phyloP scores from a whole-genome alignment of 1,140 invertebrate species.

The Brachionus rubens region DNA sequence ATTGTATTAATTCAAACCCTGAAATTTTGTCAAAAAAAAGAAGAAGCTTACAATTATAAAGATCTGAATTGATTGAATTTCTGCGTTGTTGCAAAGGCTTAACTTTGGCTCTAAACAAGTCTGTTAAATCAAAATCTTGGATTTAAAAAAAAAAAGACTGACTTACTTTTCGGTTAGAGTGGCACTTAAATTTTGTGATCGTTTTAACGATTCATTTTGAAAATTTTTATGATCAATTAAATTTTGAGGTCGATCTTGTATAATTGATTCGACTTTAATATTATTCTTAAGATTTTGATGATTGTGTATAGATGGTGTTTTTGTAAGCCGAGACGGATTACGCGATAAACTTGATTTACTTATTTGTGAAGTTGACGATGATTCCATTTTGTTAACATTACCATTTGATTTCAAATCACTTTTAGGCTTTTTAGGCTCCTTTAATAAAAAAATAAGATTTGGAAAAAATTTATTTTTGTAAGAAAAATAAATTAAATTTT shows the following conservation, averaged over 20 bases:
- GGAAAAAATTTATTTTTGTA: not conserved
- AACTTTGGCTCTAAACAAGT: slow-evolving; percentile 1
- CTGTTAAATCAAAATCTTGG: not conserved
- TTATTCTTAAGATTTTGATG: not conserved
- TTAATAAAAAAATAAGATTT: not conserved
- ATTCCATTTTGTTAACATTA: slow-evolving; percentile 10
- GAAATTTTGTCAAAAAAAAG: not conserved
- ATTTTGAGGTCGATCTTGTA: slow-evolving; percentile 25
- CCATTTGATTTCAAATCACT: not conserved
- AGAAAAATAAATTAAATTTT: too few species aligned
- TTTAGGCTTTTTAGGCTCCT: slow-evolving; percentile 14
- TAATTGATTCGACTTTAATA: not conserved
- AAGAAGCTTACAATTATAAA: slow-evolving; percentile 13
- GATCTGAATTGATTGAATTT: slow-evolving; percentile 40
- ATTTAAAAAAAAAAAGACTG: not conserved
- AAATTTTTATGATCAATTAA: not conserved
- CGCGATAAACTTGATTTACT: not conserved
- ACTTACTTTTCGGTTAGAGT: slow-evolving; percentile 14
- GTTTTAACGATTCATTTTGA: not conserved
- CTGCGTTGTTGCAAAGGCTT: slow-evolving; percentile 31
- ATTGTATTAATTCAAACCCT: not conserved
- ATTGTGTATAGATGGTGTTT: not conserved
- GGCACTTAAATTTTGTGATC: not conserved
- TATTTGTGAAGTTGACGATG: not conserved
- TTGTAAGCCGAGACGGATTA: not conserved